Percentiles rank a stretch among this genome's conserved stretches.
Conservation (phyloP, 2,888 invertebrate genomes). For the Apamea epomidion region DNA sequence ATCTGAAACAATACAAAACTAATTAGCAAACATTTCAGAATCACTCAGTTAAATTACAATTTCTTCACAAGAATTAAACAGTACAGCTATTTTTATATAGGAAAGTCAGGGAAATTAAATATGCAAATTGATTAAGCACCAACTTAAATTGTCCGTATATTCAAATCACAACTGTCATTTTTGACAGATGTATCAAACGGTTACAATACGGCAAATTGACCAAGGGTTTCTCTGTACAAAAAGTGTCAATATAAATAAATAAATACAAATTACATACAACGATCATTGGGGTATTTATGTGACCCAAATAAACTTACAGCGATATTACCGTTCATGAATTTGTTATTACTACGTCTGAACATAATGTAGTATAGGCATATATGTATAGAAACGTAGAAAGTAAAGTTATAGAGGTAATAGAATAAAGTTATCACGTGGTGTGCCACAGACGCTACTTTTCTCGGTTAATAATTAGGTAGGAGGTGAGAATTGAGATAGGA, state of each 20-base stretch:
- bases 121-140: too few species aligned
- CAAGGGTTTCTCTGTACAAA: background rate
- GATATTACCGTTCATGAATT: conserved; percentile 55
- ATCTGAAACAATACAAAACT: conserved; percentile 60
- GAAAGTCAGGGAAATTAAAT: background rate
- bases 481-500: background rate
- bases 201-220: background rate
- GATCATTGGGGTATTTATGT: conserved; percentile 46
- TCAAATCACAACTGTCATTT: background rate
- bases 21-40: conserved; percentile 6
- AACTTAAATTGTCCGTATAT: background rate
- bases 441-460: background rate
- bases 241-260: conserved; percentile 36
- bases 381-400: background rate
- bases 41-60: background rate
- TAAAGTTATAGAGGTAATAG: conserved; percentile 13
- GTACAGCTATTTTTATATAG: background rate
- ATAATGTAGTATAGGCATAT: conserved; percentile 14
- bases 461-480: background rate
- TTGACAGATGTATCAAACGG: background rate
- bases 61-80: background rate
- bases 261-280: conserved; percentile 38
- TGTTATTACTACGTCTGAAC: conserved; percentile 42
- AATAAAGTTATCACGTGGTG: conserved; percentile 12
- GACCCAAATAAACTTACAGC: conserved; percentile 58